These are phyloP conservation scores for Hirudo medicinalis DNA, from an alignment of 1,140 invertebrate genomes.

Conservation along the genomic window DNA sequence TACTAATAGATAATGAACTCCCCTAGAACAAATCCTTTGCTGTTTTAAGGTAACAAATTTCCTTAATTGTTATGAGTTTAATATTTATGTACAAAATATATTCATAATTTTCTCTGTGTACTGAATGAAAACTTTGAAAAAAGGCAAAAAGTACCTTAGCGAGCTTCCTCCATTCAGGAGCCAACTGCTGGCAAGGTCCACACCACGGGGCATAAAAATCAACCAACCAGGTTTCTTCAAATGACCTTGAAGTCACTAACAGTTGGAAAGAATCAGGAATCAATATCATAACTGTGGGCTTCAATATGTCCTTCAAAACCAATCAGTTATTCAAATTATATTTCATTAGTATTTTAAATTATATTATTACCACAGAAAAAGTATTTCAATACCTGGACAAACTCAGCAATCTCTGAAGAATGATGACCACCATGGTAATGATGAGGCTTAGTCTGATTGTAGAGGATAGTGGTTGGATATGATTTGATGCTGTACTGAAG, in stretches of 20 bases:
- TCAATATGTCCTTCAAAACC: slow-evolving; percentile 40
- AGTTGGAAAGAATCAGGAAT: slow-evolving; percentile 46
- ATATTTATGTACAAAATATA: too few relatives aligned
- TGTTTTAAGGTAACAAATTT: too few relatives aligned
- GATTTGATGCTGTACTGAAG: slow-evolving; percentile 51
- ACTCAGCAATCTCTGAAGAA: slow-evolving; percentile 51
- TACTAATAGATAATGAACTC: too few relatives aligned
- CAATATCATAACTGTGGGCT: slow-evolving; percentile 49
- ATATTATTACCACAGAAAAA: neutral
- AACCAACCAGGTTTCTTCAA: slow-evolving; percentile 49
- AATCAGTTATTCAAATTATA: slow-evolving; percentile 24
- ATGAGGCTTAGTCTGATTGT: slow-evolving; percentile 49
- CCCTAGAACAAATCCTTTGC: too few relatives aligned
- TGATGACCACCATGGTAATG: slow-evolving; percentile 52
- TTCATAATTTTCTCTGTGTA: too few relatives aligned
- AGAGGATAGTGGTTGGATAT: slow-evolving; percentile 62
- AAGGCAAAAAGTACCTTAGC: slow-evolving; percentile 39
- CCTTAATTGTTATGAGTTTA: too few relatives aligned
- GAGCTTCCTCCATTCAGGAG: slow-evolving; percentile 50
- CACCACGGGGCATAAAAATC: slow-evolving; percentile 60
- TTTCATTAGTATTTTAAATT: slow-evolving; percentile 20
- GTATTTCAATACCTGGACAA: slow-evolving; percentile 46
- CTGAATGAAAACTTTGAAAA: neutral
- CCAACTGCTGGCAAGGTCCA: slow-evolving; percentile 53
- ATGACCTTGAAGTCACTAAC: slow-evolving; percentile 43